Conservation (phyloP, 64 coral and sea anemone genomes). For the Hydrozoanthus tunicans region DNA sequence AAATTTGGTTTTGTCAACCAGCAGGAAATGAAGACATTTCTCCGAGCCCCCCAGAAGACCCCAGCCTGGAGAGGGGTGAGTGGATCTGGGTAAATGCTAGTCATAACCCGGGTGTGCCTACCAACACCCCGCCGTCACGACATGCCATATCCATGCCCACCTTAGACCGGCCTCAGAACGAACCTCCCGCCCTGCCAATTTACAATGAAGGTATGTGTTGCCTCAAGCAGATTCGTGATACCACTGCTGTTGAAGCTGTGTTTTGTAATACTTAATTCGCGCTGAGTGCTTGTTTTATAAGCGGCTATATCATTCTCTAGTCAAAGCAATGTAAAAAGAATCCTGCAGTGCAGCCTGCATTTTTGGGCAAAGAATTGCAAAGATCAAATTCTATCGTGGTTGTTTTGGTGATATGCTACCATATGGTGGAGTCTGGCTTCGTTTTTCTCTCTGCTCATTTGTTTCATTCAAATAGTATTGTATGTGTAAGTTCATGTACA, state of each 20-base stretch:
- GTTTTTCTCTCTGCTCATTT: too few relatives aligned
- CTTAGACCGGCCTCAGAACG: background rate
- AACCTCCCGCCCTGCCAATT: slow-evolving; percentile 12
- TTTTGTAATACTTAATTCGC: background rate
- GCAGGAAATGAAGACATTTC: background rate
- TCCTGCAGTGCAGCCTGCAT: too few relatives aligned
- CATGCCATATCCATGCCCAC: slow-evolving; percentile 22
- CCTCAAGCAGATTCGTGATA: slow-evolving; percentile 11
- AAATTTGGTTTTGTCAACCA: too few relatives aligned
- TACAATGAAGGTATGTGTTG: slow-evolving; percentile 45
- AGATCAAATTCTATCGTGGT: too few relatives aligned
- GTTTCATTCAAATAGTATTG: too few relatives aligned
- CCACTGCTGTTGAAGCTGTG: background rate
- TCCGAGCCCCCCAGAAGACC: slow-evolving; percentile 30
- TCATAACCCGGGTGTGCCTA: slow-evolving; percentile 17
- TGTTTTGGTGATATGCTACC: too few relatives aligned
- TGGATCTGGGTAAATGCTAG: slow-evolving; percentile 54
- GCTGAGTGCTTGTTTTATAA: too few relatives aligned
- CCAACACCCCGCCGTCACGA: background rate
- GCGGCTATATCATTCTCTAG: too few relatives aligned
- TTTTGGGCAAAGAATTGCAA: too few relatives aligned
- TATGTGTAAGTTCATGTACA: too few relatives aligned
- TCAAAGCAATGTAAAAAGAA: too few relatives aligned
- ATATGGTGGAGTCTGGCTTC: too few relatives aligned
- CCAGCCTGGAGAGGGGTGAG: slow-evolving; percentile 49